Conservation (phyloP, 2,888 invertebrate genomes). For the Argyra leucocephala region DNA sequence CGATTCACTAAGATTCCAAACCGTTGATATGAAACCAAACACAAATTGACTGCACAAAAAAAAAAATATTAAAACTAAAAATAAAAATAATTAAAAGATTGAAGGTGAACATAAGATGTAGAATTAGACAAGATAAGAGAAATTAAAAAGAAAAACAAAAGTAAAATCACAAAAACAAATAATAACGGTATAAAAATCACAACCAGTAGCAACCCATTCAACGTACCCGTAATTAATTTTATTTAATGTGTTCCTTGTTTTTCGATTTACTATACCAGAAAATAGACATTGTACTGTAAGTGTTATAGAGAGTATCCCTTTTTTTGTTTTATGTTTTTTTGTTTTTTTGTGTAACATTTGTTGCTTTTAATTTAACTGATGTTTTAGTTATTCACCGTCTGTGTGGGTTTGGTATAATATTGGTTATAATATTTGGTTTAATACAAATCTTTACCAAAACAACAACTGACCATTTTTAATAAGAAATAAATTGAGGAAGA, state of each 20-base stretch:
- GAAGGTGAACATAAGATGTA: no score
- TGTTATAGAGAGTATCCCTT: background rate
- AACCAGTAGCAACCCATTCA: background rate
- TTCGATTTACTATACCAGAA: background rate
- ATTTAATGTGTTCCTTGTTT: background rate
- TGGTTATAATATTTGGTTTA: no score
- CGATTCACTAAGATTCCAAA: no score
- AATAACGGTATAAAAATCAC: no score
- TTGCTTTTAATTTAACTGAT: background rate
- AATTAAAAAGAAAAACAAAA: no score
- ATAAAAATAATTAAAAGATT: no score
- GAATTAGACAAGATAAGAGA: no score
- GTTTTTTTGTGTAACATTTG: background rate
- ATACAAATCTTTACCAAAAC: background rate
- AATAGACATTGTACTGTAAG: background rate
- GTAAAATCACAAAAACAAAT: no score
- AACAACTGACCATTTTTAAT: background rate
- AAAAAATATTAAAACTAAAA: no score
- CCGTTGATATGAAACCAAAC: no score
- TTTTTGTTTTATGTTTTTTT: background rate
- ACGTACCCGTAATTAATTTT: background rate
- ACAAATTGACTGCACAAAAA: no score
- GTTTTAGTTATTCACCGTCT: background rate
- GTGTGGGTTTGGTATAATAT: background rate
- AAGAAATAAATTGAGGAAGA: background rate